Evolutionary conservation across 2,797 vertebrate genomes (phyloP).

Genomic region (Oophaga sylvatica): DNA sequence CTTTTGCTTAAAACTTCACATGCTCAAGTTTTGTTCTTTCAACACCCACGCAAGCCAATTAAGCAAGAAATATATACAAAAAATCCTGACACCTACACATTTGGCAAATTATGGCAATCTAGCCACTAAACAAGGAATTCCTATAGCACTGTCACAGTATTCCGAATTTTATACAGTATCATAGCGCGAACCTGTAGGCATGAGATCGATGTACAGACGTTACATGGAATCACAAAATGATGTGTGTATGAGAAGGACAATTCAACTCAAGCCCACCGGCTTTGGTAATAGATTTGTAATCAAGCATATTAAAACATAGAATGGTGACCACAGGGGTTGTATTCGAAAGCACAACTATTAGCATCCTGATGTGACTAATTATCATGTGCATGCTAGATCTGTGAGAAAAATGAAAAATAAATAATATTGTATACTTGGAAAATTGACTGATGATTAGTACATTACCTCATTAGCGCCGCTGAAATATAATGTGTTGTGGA

Average conservation of each 20-base stretch:
- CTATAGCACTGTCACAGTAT: not conserved
- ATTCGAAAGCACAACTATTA: not conserved
- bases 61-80: conserved; percentile 22
- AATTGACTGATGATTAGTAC: too few relatives aligned
- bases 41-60: conserved; percentile 6
- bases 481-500: too few relatives aligned
- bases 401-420: too few relatives aligned
- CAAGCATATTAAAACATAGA: not conserved
- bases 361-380: not conserved
- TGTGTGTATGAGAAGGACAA: not conserved
- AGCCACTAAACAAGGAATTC: not conserved
- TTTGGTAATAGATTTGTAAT: not conserved
- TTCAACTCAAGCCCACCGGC: not conserved
- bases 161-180: not conserved
- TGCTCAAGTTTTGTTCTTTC: not conserved
- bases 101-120: conserved; percentile 3
- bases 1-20: conserved; percentile 6
- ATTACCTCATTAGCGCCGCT: too few relatives aligned
- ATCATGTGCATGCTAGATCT: too few relatives aligned
- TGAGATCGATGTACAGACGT: not conserved
- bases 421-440: too few relatives aligned
- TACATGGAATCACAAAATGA: not conserved
- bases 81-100: not conserved
- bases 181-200: not conserved
- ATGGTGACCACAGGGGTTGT: not conserved